phyloP scores from a whole-genome alignment of 2,888 invertebrate genomes.

The Hartigia nigra region DNA sequence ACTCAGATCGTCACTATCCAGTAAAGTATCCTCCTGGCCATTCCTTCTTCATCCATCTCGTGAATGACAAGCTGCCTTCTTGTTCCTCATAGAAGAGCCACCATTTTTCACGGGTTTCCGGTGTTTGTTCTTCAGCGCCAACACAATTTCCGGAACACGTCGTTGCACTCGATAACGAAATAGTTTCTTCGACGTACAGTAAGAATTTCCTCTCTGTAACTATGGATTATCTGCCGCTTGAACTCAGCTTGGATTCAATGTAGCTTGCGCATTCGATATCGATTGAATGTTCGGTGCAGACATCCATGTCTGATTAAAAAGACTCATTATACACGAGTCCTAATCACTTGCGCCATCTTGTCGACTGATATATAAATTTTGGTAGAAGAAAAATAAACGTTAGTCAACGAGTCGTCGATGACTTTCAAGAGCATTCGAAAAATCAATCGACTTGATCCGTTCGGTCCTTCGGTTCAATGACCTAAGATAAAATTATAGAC shows the following conservation, averaged over 20 bases:
- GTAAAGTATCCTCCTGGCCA: conserved; percentile 8
- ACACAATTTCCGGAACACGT: neutral
- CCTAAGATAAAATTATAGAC: neutral
- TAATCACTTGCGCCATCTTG: neutral
- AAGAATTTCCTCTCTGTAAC: neutral
- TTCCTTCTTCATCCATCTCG: conserved; percentile 15
- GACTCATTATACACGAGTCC: neutral
- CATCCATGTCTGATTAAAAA: neutral
- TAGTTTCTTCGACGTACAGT: conserved; percentile 1
- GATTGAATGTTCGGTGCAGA: neutral
- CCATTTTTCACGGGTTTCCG: conserved; percentile 19
- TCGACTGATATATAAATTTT: neutral
- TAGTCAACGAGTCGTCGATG: neutral
- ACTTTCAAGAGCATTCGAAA: neutral
- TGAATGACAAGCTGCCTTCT: conserved; percentile 11
- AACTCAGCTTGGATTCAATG: conserved; percentile 6
- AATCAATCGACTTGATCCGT: neutral
- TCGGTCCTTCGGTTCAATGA: neutral
- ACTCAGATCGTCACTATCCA: conserved; percentile 13
- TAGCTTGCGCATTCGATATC: neutral
- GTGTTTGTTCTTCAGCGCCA: conserved; percentile 6
- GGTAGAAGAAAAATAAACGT: neutral
- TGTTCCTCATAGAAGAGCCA: conserved; percentile 10
- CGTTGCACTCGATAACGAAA: neutral
- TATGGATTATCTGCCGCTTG: neutral